Evolutionary conservation across 2,797 vertebrate species (phyloP).

Genomic region (Phrynocephalus guinanensis): DNA sequence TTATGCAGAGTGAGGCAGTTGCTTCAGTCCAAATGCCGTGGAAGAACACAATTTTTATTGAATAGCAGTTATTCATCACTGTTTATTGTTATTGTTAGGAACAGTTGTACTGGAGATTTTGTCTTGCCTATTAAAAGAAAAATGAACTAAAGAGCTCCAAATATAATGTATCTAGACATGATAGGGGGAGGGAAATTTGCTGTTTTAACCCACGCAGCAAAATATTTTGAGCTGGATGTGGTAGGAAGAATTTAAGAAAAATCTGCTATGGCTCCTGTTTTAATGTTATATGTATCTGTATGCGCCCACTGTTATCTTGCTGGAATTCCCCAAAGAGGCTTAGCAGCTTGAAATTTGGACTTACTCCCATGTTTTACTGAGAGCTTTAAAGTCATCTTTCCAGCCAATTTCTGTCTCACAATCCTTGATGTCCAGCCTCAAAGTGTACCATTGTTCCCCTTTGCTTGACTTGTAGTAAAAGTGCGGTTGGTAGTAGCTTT

Average conservation of each 20-base stretch:
- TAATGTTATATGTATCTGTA: constrained; percentile 7
- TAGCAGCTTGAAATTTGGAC: constrained; percentile 48
- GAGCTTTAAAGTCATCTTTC: constrained; percentile 37
- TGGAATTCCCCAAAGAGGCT: constrained; percentile 46
- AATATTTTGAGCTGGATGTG: background rate
- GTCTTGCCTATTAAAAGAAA: background rate
- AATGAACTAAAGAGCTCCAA: background rate
- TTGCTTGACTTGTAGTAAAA: constrained; percentile 45
- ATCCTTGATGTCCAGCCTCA: constrained; percentile 66
- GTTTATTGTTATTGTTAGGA: background rate
- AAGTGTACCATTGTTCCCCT: constrained; percentile 51
- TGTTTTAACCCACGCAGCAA: background rate
- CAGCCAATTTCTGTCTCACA: constrained; percentile 48
- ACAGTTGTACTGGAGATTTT: background rate
- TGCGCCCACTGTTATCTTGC: constrained; percentile 15
- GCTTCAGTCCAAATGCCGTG: background rate
- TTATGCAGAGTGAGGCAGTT: background rate
- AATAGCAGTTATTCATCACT: background rate
- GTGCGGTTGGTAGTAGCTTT: constrained; percentile 19
- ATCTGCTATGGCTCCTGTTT: background rate
- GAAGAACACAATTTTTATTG: background rate
- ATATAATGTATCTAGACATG: background rate
- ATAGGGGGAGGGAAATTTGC: background rate
- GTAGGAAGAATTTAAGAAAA: background rate
- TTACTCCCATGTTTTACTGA: constrained; percentile 44